Evolutionary conservation across 2,113 vertebrate genomes (phyloP).

Genomic region (Triplophysa dalaica): DNA sequence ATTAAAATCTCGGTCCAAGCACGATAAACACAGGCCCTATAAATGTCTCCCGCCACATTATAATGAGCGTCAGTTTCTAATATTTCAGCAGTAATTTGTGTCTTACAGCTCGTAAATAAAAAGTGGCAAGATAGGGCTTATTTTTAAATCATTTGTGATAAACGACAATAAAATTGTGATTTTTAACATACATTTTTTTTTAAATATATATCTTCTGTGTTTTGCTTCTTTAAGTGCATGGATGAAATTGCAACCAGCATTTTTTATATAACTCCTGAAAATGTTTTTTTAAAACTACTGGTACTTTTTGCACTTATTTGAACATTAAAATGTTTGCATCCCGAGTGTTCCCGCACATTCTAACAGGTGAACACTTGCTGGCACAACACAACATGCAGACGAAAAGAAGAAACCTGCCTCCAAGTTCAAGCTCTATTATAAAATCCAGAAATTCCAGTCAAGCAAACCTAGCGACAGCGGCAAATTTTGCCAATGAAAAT

Average conservation of each 20-base stretch:
- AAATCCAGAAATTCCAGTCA: not conserved
- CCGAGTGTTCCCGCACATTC: not conserved
- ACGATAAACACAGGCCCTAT: conserved; percentile 25
- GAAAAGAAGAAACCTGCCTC: not conserved
- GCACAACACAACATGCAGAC: not conserved
- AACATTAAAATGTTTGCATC: not conserved
- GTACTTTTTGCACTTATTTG: not conserved
- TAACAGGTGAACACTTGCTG: not conserved
- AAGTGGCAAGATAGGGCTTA: not conserved
- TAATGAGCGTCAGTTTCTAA: not conserved
- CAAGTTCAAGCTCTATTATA: not conserved
- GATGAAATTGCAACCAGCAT: not conserved
- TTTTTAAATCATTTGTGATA: not conserved
- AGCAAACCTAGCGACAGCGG: conserved; percentile 4
- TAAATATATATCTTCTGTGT: not conserved
- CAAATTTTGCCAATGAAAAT: not conserved
- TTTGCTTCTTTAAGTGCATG: not conserved
- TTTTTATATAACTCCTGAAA: not conserved
- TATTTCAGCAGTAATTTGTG: not conserved
- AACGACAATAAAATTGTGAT: no score
- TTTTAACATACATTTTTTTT: no score
- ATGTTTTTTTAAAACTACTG: not conserved
- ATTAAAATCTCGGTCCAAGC: conserved; percentile 17
- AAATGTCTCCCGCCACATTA: conserved; percentile 8
- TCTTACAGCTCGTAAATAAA: not conserved